Percentiles rank a stretch among this genome's conserved stretches.
Evolutionary conservation across 2,888 invertebrate genomes (phyloP).

Genomic region (Drosophila demipolita): DNA sequence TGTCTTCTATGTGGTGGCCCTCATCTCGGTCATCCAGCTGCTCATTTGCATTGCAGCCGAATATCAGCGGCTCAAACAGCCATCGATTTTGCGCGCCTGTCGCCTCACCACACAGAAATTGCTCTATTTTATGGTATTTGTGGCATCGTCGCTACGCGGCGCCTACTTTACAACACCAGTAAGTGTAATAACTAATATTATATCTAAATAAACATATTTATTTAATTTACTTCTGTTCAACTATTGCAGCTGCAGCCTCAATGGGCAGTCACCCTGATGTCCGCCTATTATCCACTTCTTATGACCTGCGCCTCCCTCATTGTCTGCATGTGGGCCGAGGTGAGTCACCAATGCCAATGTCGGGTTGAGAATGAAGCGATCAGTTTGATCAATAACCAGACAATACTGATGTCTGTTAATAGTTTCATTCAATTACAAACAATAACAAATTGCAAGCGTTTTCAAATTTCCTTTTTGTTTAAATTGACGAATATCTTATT

Average conservation of each 20-base stretch:
- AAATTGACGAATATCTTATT: background rate
- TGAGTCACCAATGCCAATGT: conserved; percentile 85
- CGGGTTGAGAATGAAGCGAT: background rate
- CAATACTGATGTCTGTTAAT: no score
- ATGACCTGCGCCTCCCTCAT: conserved; percentile 95
- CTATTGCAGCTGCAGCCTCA: conserved; percentile 89
- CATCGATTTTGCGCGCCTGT: conserved; percentile 92
- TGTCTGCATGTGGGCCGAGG: conserved; percentile 98
- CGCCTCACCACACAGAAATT: conserved; percentile 95
- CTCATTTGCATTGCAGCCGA: conserved; percentile 93
- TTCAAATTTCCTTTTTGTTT: no score
- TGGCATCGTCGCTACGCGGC: conserved; percentile 93
- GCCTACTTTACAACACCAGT: conserved; percentile 96
- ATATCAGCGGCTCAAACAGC: conserved; percentile 93
- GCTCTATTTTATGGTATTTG: conserved; percentile 93
- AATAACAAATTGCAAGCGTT: background rate
- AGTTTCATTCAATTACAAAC: background rate
- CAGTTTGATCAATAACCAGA: background rate
- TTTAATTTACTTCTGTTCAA: background rate
- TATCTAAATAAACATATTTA: background rate
- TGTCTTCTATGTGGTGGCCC: conserved; percentile 92
- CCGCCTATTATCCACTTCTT: conserved; percentile 95
- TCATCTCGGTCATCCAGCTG: conserved; percentile 93
- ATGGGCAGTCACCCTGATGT: conserved; percentile 94
- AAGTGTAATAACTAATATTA: conserved; percentile 84